Percentiles rank a stretch among this genome's conserved stretches.
These are phyloP conservation scores for Penelope pileata DNA, from an alignment of 2,113 vertebrate genomes.

Conservation along the genomic window DNA sequence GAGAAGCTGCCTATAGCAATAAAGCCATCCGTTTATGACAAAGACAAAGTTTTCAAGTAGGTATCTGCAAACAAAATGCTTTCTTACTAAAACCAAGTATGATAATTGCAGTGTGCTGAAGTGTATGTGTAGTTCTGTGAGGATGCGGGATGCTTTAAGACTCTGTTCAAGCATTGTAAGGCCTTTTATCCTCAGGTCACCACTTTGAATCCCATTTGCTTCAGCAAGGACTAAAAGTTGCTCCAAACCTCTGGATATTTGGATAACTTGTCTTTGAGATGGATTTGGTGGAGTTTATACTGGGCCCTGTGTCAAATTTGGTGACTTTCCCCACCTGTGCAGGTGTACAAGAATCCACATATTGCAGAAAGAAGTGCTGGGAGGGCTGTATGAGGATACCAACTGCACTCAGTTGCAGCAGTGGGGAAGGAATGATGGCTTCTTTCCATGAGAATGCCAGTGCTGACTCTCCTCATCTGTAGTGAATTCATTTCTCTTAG, in stretches of 20 bases:
- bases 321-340: neutral
- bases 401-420: neutral
- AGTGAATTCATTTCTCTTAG: neutral
- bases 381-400: neutral
- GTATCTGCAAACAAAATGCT: constrained; percentile 32
- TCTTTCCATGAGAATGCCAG: neutral
- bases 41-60: constrained; percentile 88
- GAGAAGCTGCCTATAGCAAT: constrained; percentile 83
- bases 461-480: neutral
- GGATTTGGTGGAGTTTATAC: neutral
- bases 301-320: neutral
- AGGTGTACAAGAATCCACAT: neutral
- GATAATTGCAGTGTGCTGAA: neutral
- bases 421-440: neutral
- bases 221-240: neutral
- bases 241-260: neutral
- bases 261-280: neutral
- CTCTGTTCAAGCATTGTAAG: neutral
- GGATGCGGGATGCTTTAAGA: neutral
- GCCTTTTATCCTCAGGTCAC: neutral
- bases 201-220: neutral
- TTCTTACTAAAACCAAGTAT: neutral
- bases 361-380: neutral
- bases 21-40: constrained; percentile 57
- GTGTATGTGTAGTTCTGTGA: accelerated